Conservation (phyloP, 2,888 invertebrate genomes). For the Ophraella communa region DNA sequence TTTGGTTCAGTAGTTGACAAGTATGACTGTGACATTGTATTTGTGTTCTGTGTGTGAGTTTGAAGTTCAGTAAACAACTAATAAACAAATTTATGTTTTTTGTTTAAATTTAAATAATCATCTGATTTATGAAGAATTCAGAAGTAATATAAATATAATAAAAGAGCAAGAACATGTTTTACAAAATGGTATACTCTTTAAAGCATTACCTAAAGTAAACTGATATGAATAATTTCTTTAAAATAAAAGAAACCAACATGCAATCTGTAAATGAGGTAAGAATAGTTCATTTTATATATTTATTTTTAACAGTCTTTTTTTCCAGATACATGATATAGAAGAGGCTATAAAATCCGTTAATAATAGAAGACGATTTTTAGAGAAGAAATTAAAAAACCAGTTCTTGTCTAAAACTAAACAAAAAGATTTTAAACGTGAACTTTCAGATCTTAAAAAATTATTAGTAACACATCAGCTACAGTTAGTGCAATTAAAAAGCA, state of each 20-base stretch:
- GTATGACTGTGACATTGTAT: no score
- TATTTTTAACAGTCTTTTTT: conserved; percentile 15
- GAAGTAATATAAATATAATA: not conserved
- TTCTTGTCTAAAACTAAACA: conserved; percentile 44
- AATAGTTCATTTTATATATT: not conserved
- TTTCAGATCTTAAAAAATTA: conserved; percentile 53
- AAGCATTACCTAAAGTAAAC: not conserved
- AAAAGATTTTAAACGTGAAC: conserved; percentile 48
- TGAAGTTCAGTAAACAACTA: no score
- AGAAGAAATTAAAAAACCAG: conserved; percentile 47
- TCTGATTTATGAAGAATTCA: not conserved
- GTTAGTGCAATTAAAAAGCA: conserved; percentile 50
- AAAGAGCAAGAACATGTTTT: not conserved
- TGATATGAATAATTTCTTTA: not conserved
- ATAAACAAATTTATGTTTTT: no score
- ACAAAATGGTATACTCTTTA: not conserved
- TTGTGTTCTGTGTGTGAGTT: no score
- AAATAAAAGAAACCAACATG: not conserved
- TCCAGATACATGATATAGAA: conserved; percentile 52
- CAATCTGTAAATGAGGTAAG: not conserved
- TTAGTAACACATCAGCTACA: conserved; percentile 51
- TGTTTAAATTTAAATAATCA: not conserved
- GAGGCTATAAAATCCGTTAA: conserved; percentile 51
- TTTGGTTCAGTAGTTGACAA: no score
- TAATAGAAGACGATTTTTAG: conserved; percentile 47